Percentiles rank a stretch among this genome's conserved stretches.
These are phyloP conservation scores for Simalia tracyae DNA, from an alignment of 2,797 vertebrate genomes.

Conservation along the genomic window DNA sequence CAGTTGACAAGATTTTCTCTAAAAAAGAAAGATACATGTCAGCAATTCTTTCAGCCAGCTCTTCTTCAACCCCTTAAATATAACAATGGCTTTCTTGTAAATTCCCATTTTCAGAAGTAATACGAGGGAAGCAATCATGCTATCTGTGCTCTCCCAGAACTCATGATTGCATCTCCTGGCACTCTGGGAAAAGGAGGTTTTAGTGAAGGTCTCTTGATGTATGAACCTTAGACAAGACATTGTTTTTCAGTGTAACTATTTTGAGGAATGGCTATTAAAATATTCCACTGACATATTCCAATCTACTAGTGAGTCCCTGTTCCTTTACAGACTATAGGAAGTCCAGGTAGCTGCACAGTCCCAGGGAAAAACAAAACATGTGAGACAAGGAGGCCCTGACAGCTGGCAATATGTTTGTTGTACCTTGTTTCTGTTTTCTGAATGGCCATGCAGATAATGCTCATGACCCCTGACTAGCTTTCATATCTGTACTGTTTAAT, in stretches of 20 bases:
- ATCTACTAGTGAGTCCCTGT: not conserved
- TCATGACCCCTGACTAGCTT: not conserved
- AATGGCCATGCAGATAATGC: not conserved
- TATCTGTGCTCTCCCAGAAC: not conserved
- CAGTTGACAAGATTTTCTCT: not conserved
- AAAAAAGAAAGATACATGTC: not conserved
- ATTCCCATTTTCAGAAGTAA: not conserved
- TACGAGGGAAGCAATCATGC: not conserved
- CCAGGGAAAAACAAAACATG: not conserved
- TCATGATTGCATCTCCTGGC: not conserved
- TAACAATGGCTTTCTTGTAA: not conserved
- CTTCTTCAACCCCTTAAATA: not conserved
- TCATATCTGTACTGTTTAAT: not conserved
- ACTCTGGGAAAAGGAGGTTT: not conserved
- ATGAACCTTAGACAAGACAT: not conserved
- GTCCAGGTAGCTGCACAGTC: not conserved
- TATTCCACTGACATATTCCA: not conserved
- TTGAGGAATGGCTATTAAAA: not conserved
- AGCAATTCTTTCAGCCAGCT: not conserved
- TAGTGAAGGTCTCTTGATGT: not conserved
- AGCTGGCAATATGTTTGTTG: not conserved
- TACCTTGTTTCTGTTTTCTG: not conserved
- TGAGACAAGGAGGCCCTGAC: not conserved
- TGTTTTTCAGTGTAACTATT: not conserved
- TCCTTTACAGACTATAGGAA: not conserved